Evolutionary conservation across 2,797 vertebrate species (phyloP), one percentile per base, ranked within the genome.

Genomic region (Cossypha heuglini): DNA sequence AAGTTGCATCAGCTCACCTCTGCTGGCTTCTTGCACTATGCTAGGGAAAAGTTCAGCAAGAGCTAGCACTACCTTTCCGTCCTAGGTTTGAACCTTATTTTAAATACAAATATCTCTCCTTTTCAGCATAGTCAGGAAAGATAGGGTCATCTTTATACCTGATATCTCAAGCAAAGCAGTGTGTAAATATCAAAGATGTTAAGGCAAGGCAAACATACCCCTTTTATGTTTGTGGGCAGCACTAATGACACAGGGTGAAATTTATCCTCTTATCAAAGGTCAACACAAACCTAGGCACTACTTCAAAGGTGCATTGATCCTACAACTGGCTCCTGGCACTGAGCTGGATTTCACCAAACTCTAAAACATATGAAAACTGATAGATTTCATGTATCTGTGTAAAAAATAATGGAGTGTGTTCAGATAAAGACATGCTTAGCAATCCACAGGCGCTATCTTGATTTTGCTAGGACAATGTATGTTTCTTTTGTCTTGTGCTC

Each of bases 261-360:
- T 96, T 90, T 96, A 94, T 93, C 62, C 51, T 78, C 69, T 96
- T 97, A 96, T 96, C 96, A 94, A 94, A 95, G 91, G 76, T 95
- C 96, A 96, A 90, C 93, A 95, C 62, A 95, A 93, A 91, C 62
- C 66, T 67, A 96, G 90, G 95, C 87, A 90, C 55, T 91, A 91
- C 92, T 96, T 97, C 94, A 96, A 97, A 97, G 94, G 72, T 90
- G 20, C 76, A 93, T 96, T 96, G 96, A 97, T 94, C 96, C 52
- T 66, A 28, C 38, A 83, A 81, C 81, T 66, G 42, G 73, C 52
- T 93, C 8, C 79, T 93, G 75, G 40, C 78, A 72, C 43, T 45
- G 58, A 80, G 45, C 16, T 87, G 64, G 49, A 48, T 93, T 88
- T 92, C 91, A 87, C 40, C 48, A 43, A 88, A 88, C 33, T 66